phyloP scores from a whole-genome alignment of 2,797 vertebrate genomes.

The Myioborus melanocephalus region DNA sequence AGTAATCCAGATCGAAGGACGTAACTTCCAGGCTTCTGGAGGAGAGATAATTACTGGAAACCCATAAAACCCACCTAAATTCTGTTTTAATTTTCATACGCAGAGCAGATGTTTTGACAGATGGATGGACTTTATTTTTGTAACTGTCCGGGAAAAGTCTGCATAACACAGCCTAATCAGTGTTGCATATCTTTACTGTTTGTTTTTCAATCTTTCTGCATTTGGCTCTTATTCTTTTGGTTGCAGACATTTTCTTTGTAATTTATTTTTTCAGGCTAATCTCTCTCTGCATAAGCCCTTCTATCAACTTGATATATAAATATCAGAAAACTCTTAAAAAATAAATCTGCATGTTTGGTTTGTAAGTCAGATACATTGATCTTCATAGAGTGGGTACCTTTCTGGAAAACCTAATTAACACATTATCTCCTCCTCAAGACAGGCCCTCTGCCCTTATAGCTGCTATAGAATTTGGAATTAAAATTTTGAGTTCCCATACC shows the following conservation, averaged over 20 bases:
- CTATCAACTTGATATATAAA: slow-evolving; percentile 39
- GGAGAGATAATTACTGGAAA: slow-evolving; percentile 70
- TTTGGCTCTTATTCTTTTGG: slow-evolving; percentile 59
- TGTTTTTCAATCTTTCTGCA: slow-evolving; percentile 66
- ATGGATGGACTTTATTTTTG: slow-evolving; percentile 85
- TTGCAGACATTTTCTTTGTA: slow-evolving; percentile 55
- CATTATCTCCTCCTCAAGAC: neutral
- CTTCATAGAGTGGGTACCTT: slow-evolving; percentile 2
- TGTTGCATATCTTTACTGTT: slow-evolving; percentile 68
- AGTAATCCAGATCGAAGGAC: slow-evolving; percentile 34
- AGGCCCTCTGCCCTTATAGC: neutral
- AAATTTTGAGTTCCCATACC: neutral
- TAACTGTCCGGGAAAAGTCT: slow-evolving; percentile 78
- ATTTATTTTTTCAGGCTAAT: slow-evolving; percentile 68
- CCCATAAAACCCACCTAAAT: slow-evolving; percentile 72
- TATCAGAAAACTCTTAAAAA: slow-evolving; percentile 36
- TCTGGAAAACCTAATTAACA: slow-evolving; percentile 23
- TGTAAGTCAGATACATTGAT: slow-evolving; percentile 18
- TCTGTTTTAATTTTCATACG: slow-evolving; percentile 73
- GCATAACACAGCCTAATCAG: slow-evolving; percentile 71
- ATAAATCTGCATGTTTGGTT: slow-evolving; percentile 11
- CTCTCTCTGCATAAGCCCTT: slow-evolving; percentile 41
- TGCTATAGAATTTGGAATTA: neutral
- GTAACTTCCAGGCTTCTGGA: slow-evolving; percentile 64
- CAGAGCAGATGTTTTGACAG: slow-evolving; percentile 84